Conservation (phyloP, 2,888 invertebrate species). For the Agriopis aurantiaria region DNA sequence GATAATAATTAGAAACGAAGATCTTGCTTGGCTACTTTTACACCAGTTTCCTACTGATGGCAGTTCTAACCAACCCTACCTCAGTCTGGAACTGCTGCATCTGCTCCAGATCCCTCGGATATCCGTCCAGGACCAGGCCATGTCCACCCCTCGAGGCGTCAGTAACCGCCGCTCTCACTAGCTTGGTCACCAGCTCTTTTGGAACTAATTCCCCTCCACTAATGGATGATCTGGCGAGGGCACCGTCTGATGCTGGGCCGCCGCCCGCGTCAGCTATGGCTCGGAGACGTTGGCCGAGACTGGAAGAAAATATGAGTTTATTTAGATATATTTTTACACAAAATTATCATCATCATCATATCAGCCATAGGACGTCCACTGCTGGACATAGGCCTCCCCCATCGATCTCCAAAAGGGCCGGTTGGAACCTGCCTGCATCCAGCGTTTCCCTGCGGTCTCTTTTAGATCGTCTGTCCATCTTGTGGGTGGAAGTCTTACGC, state of each 20-base stretch:
- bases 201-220: conserved; percentile 93
- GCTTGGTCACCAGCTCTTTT: conserved; percentile 91
- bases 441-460: too few relatives aligned
- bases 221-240: conserved; percentile 90
- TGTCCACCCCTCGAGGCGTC: conserved; percentile 86
- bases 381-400: too few relatives aligned
- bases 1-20: not conserved
- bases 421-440: too few relatives aligned
- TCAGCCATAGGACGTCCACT: too few relatives aligned
- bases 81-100: conserved; percentile 95
- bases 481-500: too few relatives aligned
- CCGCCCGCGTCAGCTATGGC: conserved; percentile 89
- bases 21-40: not conserved
- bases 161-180: conserved; percentile 90
- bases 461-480: too few relatives aligned
- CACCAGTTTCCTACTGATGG: not conserved
- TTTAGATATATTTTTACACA: not conserved
- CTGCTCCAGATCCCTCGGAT: conserved; percentile 96
- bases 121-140: conserved; percentile 97
- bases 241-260: conserved; percentile 88
- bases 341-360: too few relatives aligned
- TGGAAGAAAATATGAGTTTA: conserved; percentile 54
- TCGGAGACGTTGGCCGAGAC: conserved; percentile 92
- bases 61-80: conserved; percentile 84
- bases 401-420: too few relatives aligned